A percentile compares a stretch with the other conserved stretches of the same genome.
Evolutionary conservation across 92 coral and sea anemone species (phyloP).

Genomic region (Actinostola sp.): DNA sequence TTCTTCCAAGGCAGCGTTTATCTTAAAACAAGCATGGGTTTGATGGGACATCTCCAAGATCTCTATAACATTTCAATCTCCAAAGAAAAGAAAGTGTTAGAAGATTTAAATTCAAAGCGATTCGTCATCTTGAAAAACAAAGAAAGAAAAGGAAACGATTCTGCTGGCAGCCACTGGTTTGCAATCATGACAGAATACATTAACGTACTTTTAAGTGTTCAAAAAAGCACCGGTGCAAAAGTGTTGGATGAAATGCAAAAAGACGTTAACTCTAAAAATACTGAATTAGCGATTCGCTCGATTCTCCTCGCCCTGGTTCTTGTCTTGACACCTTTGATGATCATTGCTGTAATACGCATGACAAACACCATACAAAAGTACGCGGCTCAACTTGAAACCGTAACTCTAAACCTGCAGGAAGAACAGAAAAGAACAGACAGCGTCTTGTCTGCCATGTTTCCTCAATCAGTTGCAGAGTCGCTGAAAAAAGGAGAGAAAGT

Average conservation of each 20-base stretch:
- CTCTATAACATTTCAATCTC: not conserved
- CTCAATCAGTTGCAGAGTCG: slow-evolving; percentile 67
- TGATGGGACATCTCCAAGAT: slow-evolving; percentile 32
- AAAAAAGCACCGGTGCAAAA: slow-evolving; percentile 28
- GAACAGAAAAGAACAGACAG: slow-evolving; percentile 70
- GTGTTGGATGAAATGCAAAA: slow-evolving; percentile 12
- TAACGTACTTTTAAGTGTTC: slow-evolving; percentile 46
- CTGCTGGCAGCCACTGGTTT: slow-evolving; percentile 57
- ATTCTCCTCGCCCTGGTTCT: slow-evolving; percentile 41
- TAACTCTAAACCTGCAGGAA: slow-evolving; percentile 54
- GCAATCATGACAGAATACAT: slow-evolving; percentile 60
- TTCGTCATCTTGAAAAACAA: slow-evolving; percentile 44
- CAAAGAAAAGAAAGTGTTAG: not conserved
- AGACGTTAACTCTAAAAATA: slow-evolving; percentile 24
- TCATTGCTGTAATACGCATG: slow-evolving; percentile 50
- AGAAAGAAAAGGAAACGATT: slow-evolving; percentile 14
- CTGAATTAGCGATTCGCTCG: slow-evolving; percentile 9
- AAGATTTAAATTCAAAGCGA: slow-evolving; percentile 19
- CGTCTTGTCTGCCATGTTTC: slow-evolving; percentile 73
- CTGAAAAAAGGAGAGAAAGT: slow-evolving; percentile 58
- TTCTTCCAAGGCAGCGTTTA: not conserved
- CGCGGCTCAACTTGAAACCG: slow-evolving; percentile 53
- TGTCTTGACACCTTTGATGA: slow-evolving; percentile 45
- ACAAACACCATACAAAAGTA: slow-evolving; percentile 63
- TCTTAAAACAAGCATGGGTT: slow-evolving; percentile 34